Evolutionary conservation across 2,113 vertebrate genomes (phyloP).

Genomic region (Sceloporus undulatus): DNA sequence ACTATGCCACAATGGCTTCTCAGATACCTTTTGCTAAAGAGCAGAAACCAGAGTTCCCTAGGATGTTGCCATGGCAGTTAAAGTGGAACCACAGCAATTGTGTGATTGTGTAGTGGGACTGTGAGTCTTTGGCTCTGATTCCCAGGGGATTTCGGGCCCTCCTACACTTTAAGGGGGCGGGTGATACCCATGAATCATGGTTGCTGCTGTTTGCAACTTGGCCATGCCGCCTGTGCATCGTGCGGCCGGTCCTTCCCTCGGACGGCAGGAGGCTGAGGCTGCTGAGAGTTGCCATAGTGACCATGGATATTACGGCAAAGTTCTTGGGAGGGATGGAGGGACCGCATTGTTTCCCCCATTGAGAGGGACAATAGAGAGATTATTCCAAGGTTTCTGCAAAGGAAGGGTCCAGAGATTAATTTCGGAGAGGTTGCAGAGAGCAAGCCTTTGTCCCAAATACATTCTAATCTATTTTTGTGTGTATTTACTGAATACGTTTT

Average conservation of each 20-base stretch:
- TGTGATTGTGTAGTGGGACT: not conserved
- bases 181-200: not conserved
- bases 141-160: not conserved
- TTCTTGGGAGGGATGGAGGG: slow-evolving; percentile 64
- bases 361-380: slow-evolving; percentile 42
- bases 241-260: slow-evolving; percentile 40
- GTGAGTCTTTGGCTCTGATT: not conserved
- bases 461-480: too few species aligned
- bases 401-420: not conserved
- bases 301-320: slow-evolving; percentile 73
- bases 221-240: slow-evolving; percentile 56
- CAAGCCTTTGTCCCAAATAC: not conserved
- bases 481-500: too few species aligned
- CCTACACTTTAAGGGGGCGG: not conserved
- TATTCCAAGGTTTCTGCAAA: not conserved
- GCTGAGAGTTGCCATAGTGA: slow-evolving; percentile 74
- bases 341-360: slow-evolving; percentile 65
- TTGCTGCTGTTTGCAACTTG: slow-evolving; percentile 48
- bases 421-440: not conserved
- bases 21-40: too few species aligned
- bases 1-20: not conserved
- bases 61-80: not conserved
- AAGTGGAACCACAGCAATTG: too few species aligned
- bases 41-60: too few species aligned
- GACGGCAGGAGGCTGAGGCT: slow-evolving; percentile 53